Conservation (phyloP, 1,140 invertebrate genomes). For the Sitodiplosis mosellana region DNA sequence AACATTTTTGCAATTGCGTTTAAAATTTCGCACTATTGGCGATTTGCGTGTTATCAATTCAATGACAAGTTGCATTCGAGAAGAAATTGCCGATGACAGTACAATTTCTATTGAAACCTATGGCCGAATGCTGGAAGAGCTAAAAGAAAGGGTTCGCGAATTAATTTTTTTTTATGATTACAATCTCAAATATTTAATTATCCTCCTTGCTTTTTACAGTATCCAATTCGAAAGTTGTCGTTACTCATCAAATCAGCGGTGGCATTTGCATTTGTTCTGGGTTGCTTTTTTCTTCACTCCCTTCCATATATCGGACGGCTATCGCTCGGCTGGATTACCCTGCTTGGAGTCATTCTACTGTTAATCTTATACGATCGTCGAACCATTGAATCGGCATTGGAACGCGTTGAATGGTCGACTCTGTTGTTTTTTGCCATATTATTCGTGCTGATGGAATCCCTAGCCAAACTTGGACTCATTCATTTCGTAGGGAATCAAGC, state of each 20-base stretch:
- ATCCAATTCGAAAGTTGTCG: conserved; percentile 53
- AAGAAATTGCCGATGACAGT: too few species aligned
- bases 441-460: conserved; percentile 76
- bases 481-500: conserved; percentile 53
- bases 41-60: background rate
- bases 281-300: conserved; percentile 67
- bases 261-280: conserved; percentile 51
- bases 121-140: too few species aligned
- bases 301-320: conserved; percentile 46
- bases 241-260: conserved; percentile 56
- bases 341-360: conserved; percentile 57
- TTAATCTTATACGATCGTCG: conserved; percentile 57
- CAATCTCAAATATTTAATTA: background rate
- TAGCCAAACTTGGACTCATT: conserved; percentile 50
- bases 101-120: too few species aligned
- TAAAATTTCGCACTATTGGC: conserved; percentile 34
- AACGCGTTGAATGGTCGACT: conserved; percentile 76
- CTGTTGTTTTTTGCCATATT: conserved; percentile 74
- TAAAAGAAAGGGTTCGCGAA: conserved; percentile 48
- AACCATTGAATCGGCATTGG: conserved; percentile 62
- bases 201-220: conserved; percentile 35
- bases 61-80: too few species aligned
- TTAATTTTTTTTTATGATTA: conserved; percentile 35
- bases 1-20: conserved; percentile 45
- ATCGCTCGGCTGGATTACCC: conserved; percentile 67